Evolutionary conservation across 2,113 vertebrate species (phyloP), one percentile per base, ranked within the genome.

Genomic region (Meleagris gallopavo): DNA sequence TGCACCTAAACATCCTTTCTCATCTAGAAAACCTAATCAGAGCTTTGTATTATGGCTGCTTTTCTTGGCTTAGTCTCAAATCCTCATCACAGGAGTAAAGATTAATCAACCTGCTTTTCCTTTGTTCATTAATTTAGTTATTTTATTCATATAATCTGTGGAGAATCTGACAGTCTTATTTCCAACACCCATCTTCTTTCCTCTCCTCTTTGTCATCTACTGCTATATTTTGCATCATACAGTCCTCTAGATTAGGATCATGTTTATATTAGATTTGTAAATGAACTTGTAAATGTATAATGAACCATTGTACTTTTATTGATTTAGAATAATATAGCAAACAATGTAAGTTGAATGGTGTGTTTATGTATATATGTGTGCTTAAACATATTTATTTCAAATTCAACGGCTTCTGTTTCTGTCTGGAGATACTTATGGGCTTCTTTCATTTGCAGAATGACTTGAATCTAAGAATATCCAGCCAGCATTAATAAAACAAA

Each of bases 11-110:
- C 25, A 36, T 74, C 0, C 0, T 86, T 88, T 77, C 65, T 87
- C 43, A 81, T 25, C 41, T 83, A 86, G 29, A 74, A 91, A 74
- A 4, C 25, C 64, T 90, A 84, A 71, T 48, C 73, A n/a, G 48
- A 79, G n/a, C 8, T 66, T 55, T 58, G 17, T 91, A 55, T 45
- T 73, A 80, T 20, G 13, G 25, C 73, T 89, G 60, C n/a, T 93
- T 89, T 93, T 74, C 32, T 96, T 95, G 90, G 83, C 62, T 90
- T 54, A 7, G 75, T 87, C 71, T 57, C 87, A 93, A 85, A 89
- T 74, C 46, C 75, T 89, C 79, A 67, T 65, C 29, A 87, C 50
- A 84, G 75, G 55, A 87, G 43, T 64, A 62, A 52, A 64, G 45
- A 91, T 66, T 89, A 87, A 89, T 73, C 62, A 90, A n/a, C 25